These are phyloP conservation scores for Sylvilagus bachmani DNA, from an alignment of 2,113 vertebrate species.

Conservation along the genomic window DNA sequence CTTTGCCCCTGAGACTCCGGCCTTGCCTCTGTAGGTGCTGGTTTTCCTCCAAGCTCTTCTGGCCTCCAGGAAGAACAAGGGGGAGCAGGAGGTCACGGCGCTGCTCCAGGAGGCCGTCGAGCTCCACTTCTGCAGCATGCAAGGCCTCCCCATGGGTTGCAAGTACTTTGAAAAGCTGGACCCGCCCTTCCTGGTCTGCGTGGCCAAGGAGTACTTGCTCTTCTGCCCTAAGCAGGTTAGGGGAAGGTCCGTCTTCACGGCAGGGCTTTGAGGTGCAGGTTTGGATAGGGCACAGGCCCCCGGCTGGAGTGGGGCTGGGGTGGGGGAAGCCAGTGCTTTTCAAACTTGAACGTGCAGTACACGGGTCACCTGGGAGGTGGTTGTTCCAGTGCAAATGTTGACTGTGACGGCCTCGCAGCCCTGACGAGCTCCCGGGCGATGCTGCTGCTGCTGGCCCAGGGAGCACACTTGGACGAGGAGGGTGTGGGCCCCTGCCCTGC, in stretches of 20 bases:
- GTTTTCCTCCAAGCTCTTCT: conserved; percentile 87
- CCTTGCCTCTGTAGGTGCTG: conserved; percentile 83
- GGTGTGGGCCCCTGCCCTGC: neutral
- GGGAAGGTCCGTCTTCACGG: neutral
- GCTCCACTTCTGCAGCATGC: conserved; percentile 86
- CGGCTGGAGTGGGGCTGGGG: neutral
- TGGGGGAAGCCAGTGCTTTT: neutral
- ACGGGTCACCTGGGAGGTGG: neutral
- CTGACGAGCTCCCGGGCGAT: neutral
- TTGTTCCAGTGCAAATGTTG: neutral
- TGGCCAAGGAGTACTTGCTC: conserved; percentile 86
- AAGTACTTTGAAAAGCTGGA: conserved; percentile 89
- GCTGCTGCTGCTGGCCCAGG: neutral
- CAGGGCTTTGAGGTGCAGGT: too few relatives aligned
- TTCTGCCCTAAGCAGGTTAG: conserved; percentile 87
- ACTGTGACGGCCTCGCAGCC: neutral
- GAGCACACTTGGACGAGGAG: neutral
- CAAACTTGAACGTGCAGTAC: neutral
- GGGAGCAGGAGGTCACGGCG: conserved; percentile 57
- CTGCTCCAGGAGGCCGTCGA: conserved; percentile 86
- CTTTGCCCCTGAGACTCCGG: neutral
- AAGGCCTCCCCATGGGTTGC: conserved; percentile 84
- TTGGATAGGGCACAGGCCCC: neutral
- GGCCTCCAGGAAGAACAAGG: conserved; percentile 77
- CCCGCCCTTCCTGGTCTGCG: conserved; percentile 87